A percentile compares a stretch with the other conserved stretches of the same genome.
These are phyloP conservation scores for Phlogophora meticulosa DNA, from an alignment of 2,888 invertebrate genomes.

Conservation along the genomic window DNA sequence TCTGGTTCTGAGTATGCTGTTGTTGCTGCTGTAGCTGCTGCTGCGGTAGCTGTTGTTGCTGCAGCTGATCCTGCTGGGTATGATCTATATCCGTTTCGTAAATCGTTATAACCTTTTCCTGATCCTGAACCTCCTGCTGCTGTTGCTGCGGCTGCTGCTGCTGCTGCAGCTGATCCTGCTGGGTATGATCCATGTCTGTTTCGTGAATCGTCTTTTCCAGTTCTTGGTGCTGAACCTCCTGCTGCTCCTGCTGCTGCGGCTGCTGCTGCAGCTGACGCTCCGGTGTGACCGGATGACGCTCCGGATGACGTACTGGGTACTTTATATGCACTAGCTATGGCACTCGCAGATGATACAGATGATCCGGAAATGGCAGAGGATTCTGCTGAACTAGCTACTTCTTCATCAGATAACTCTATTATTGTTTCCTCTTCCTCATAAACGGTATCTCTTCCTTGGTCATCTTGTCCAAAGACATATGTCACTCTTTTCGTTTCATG, in stretches of 20 bases:
- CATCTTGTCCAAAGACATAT: slow-evolving; percentile 71
- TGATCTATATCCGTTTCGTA: no score
- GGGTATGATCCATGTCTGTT: neutral
- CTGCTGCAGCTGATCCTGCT: neutral
- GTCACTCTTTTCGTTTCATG: slow-evolving; percentile 59
- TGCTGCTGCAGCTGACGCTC: slow-evolving; percentile 12
- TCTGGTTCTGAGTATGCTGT: neutral
- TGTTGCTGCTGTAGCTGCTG: neutral
- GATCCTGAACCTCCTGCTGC: no score
- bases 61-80: neutral
- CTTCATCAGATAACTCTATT: slow-evolving; percentile 13
- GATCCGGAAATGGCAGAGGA: slow-evolving; percentile 27
- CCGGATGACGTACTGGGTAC: neutral
- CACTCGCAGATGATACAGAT: slow-evolving; percentile 29
- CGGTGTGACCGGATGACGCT: slow-evolving; percentile 8
- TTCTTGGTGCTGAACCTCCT: slow-evolving; percentile 8
- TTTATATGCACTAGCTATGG: neutral
- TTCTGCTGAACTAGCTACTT: neutral
- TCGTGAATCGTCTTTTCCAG: neutral
- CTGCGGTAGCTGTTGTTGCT: neutral
- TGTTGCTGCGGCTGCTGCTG: neutral
- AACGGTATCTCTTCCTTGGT: slow-evolving; percentile 72
- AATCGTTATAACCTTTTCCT: no score
- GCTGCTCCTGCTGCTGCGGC: slow-evolving; percentile 19
- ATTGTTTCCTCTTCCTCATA: slow-evolving; percentile 79